Evolutionary conservation across 2,113 vertebrate genomes (phyloP).

Genomic region (Anas platyrhynchos): DNA sequence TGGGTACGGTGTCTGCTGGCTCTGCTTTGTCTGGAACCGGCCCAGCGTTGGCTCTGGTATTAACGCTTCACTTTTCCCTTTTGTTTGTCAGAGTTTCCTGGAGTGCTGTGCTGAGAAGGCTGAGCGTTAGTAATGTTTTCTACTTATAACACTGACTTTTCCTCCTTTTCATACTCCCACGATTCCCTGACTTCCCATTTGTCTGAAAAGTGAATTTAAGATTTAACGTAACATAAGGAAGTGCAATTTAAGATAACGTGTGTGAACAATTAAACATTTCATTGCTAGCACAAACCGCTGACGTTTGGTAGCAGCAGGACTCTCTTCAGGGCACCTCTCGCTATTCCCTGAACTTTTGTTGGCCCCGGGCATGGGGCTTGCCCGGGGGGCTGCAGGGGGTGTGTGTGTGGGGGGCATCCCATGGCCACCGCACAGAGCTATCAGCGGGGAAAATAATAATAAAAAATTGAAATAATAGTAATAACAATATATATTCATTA

Average conservation of each 20-base stretch:
- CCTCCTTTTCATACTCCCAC: neutral
- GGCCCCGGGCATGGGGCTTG: too few relatives aligned
- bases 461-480: too few relatives aligned
- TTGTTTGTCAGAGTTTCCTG: slow-evolving; percentile 42
- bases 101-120: neutral
- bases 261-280: neutral
- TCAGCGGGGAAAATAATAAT: too few relatives aligned
- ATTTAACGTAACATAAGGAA: neutral
- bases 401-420: too few relatives aligned
- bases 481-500: too few relatives aligned
- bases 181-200: neutral
- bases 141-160: neutral
- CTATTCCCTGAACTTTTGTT: neutral
- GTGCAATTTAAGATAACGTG: neutral
- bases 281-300: neutral
- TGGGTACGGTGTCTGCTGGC: neutral
- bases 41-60: neutral
- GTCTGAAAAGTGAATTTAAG: neutral
- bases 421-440: too few relatives aligned
- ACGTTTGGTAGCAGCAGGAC: neutral
- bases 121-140: neutral
- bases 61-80: neutral
- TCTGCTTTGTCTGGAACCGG: neutral
- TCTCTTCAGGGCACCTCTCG: neutral
- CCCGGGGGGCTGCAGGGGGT: too few relatives aligned